Base-by-base conservation (phyloP, 1,140 invertebrate genomes). In the Habropoda laboriosa region DNA sequence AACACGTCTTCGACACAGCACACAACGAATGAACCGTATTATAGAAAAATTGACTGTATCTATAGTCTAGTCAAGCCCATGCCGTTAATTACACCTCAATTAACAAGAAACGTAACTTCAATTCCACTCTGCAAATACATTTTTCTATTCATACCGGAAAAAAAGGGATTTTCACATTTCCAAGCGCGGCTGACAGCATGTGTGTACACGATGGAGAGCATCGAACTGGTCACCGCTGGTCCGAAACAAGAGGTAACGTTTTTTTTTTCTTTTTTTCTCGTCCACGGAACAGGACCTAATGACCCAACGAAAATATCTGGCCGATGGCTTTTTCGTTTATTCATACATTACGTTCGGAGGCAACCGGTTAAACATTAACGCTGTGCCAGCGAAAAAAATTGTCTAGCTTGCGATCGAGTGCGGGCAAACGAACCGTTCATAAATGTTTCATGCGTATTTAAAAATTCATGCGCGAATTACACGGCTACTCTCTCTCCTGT, bases 391-490 rank as follows among this genome's bases (percentile, higher is more conserved):
- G 57, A 58, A 58, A 58, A 58, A n/a, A 58, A n/a, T 58, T 35
- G 30, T 58, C 57, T 58, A 30, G 57, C 35, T 58, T 58, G 57
- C 18, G 8, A 35, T 16, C 18, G 57, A 58, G 18, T 35, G 35
- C 57, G 7, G 18, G 32, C 57, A 35, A 58, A 58, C 57, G 32
- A 58, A 35, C 6, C 30, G 57, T 35, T 58, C 57, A 35, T 35
- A 58, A 58, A 58, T 35, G 57, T 58, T 58, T 58, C 57, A 58
- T 35, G 32, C 18, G 57, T 58, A 18, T 58, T 58, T n/a, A 58
- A 58, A 58, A 58, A 58, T 58, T 58, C 57, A 58, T 21, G 57
- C 3, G 18, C 30, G 18, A 58, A 35, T 58, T 58, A 61, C 58
- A n/a, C 3, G n/a, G 0, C 12, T n/a, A n/a, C n/a, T n/a, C n/a